phyloP scores from a whole-genome alignment of 2,797 vertebrate genomes.

The Parauchenoglanis ngamensis region DNA sequence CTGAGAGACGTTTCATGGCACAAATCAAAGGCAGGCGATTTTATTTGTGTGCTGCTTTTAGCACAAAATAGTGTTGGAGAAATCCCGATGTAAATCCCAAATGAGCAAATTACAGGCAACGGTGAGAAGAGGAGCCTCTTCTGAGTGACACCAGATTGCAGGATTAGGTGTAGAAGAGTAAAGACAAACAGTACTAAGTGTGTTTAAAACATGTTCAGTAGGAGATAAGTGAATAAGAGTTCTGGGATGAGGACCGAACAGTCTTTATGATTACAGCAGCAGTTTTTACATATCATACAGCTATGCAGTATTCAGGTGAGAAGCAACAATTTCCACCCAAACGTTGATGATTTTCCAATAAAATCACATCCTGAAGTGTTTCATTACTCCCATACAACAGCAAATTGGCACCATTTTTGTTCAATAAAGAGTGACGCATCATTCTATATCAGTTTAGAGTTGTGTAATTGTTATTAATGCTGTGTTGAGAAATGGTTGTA shows the following conservation, averaged over 20 bases:
- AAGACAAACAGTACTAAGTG: not conserved
- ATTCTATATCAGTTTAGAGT: too few species aligned
- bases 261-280: not conserved
- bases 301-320: not conserved
- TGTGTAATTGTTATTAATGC: not conserved
- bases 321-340: not conserved
- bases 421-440: not conserved
- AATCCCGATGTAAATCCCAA: not conserved
- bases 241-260: not conserved
- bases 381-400: not conserved
- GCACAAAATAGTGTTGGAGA: not conserved
- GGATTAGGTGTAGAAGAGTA: not conserved
- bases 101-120: not conserved
- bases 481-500: too few species aligned
- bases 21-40: not conserved
- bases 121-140: not conserved
- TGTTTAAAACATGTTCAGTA: not conserved
- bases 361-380: not conserved
- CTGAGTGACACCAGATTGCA: not conserved
- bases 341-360: not conserved
- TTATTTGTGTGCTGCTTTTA: not conserved
- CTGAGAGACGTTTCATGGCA: not conserved
- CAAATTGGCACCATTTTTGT: not conserved
- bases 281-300: not conserved
- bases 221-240: not conserved